Evolutionary conservation across 2,888 invertebrate species (phyloP), one percentile per base, ranked within the genome.

Genomic region (Pseudeuparius sepicola): DNA sequence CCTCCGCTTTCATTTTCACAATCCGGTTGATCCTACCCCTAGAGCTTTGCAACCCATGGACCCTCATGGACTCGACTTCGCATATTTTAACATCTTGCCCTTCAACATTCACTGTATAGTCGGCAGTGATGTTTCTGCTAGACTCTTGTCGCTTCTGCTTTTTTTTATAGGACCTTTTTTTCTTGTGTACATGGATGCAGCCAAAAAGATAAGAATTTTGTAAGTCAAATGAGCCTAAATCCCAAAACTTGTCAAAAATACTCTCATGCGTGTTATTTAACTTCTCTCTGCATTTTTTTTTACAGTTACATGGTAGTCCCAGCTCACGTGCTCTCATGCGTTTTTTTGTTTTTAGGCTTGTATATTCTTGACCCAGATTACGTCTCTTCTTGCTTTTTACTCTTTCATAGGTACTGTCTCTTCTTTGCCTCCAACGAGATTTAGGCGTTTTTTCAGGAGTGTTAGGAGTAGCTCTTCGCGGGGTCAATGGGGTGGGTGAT

Each of bases 131-230:
- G 14, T 27, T 28, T 34, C 36, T 31, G 14, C 34, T 34, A 18
- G 42, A 42, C 17, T 31, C 39, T 23, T 40, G 23, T 9, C 20
- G 27, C 26, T 39, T 42, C 18, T 38, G 31, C 27, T 42, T 42
- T 18, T 39, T 42, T 31, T 39, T 34, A 16, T 39, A 41, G 14
- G 36, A 37, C 24, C 37, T 24, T 34, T 37, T 40, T 34, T 40
- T 42, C 9, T 25, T 24, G 31, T 20, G 12, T n/a, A 26, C 30
- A 38, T 28, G 16, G 11, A 42, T 38, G 29, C 32, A 35, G 17
- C 38, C 42, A 40, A 37, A 42, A 26, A 40, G 24, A 27, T 35
- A 40, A 15, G 26, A 36, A 18, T 42, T 34, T 37, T 41, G 39
- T 11, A 33, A 17, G 13, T 41, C 34, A 16, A 10, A 41, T 20